A percentile compares a stretch with the other conserved stretches of the same genome.
phyloP scores from a whole-genome alignment of 35 echinoderm and acorn worm species.

The Nesometra sesokonis region DNA sequence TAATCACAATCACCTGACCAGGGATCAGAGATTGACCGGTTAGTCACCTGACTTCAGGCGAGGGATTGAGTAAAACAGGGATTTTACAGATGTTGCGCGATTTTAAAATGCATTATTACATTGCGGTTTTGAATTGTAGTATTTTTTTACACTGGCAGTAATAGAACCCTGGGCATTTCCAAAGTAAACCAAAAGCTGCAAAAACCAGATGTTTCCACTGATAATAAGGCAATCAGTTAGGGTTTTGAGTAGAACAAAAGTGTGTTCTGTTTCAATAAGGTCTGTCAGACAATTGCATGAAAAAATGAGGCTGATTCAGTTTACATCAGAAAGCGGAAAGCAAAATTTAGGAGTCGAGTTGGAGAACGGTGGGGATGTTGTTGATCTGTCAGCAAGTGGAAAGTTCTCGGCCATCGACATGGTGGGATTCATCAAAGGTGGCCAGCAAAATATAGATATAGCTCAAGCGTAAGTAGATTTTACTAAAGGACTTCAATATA shows the following conservation, averaged over 20 bases:
- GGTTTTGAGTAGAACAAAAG: not conserved
- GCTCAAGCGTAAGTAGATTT: slow-evolving; percentile 54
- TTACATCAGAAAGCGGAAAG: slow-evolving; percentile 24
- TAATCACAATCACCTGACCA: too few relatives aligned
- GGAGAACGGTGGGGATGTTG: slow-evolving; percentile 51
- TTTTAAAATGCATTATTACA: too few relatives aligned
- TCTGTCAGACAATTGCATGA: not conserved
- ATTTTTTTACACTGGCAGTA: too few relatives aligned
- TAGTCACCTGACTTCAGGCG: too few relatives aligned
- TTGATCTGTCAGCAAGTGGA: slow-evolving; percentile 55
- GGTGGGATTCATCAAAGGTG: slow-evolving; percentile 62
- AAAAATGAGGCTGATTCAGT: slow-evolving; percentile 88
- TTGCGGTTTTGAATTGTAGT: too few relatives aligned
- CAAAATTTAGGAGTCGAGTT: slow-evolving; percentile 54
- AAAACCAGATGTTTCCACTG: not conserved
- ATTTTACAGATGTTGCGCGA: too few relatives aligned
- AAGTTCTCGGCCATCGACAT: slow-evolving; percentile 37
- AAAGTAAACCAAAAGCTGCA: too few relatives aligned
- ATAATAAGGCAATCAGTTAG: not conserved
- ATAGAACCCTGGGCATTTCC: too few relatives aligned
- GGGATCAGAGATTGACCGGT: too few relatives aligned
- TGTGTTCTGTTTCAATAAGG: not conserved
- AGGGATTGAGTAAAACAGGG: too few relatives aligned
- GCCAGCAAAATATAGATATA: slow-evolving; percentile 25
- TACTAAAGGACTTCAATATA: not conserved